Evolutionary conservation across 1,140 invertebrate genomes (phyloP).

Genomic region (Mizuhopecten yessoensis): DNA sequence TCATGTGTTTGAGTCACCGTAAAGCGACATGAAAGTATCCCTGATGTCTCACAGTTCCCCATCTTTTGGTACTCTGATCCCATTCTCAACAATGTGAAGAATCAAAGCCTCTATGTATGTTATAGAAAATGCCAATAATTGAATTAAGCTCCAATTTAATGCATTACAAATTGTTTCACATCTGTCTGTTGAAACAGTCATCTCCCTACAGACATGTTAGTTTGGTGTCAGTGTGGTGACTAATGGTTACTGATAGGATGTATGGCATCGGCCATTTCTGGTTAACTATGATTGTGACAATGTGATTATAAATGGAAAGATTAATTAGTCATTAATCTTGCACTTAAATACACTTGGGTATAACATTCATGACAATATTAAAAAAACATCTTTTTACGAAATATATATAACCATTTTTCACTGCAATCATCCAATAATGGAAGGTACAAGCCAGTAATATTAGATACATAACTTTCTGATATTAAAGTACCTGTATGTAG

Average conservation of each 20-base stretch:
- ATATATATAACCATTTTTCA: too few species aligned
- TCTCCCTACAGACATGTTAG: not conserved
- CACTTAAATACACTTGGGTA: too few species aligned
- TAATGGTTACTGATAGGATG: not conserved
- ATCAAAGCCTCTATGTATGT: not conserved
- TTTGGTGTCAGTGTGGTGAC: not conserved
- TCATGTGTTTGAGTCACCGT: not conserved
- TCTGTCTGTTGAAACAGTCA: conserved; percentile 17
- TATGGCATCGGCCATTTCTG: too few species aligned
- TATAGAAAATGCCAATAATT: not conserved
- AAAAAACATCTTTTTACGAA: too few species aligned
- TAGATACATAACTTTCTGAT: too few species aligned
- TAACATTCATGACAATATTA: too few species aligned
- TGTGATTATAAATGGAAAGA: too few species aligned
- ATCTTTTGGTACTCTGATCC: not conserved
- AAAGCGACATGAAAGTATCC: not conserved
- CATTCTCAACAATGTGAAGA: not conserved
- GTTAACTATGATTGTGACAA: too few species aligned
- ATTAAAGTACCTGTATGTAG: too few species aligned
- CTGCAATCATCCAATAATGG: too few species aligned
- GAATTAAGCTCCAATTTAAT: not conserved
- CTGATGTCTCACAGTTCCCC: not conserved
- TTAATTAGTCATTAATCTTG: too few species aligned
- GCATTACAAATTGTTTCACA: not conserved
- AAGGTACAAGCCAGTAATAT: too few species aligned